Percentiles rank a stretch among this genome's conserved stretches.
Conservation (phyloP, 2,888 invertebrate genomes). For the Stramonita haemastoma region DNA sequence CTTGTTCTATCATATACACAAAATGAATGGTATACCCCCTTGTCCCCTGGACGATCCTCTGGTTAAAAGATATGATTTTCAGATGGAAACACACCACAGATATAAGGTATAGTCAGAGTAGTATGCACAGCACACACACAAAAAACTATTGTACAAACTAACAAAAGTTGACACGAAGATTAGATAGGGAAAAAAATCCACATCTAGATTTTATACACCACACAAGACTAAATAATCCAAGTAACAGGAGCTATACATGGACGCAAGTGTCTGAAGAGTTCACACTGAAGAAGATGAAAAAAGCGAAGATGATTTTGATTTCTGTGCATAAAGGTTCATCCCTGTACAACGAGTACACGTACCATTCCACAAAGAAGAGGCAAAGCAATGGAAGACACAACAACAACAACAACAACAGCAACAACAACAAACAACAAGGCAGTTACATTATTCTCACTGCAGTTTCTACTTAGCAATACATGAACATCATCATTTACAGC, state of each 20-base stretch:
- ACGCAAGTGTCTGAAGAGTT: constrained; percentile 2
- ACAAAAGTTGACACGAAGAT: too few species aligned
- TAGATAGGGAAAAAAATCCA: too few species aligned
- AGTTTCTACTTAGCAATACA: too few species aligned
- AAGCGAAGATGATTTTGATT: not conserved
- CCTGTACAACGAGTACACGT: not conserved
- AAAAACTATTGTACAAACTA: too few species aligned
- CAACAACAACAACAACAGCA: not conserved
- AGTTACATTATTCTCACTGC: too few species aligned
- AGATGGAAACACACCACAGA: too few species aligned
- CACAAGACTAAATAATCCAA: not conserved
- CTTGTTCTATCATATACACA: too few species aligned
- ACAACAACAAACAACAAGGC: not conserved
- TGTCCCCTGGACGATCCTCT: too few species aligned
- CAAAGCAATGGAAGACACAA: not conserved
- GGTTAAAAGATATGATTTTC: too few species aligned
- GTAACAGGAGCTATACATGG: not conserved
- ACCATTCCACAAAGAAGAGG: not conserved
- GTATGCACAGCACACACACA: not conserved
- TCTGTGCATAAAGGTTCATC: constrained; percentile 1
- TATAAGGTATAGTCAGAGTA: not conserved
- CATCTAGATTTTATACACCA: too few species aligned
- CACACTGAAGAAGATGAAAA: not conserved
- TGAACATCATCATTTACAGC: not conserved
- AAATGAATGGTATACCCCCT: too few species aligned